Evolutionary conservation across 2,113 vertebrate species (phyloP).

Genomic region (Aptenodytes forsteri): DNA sequence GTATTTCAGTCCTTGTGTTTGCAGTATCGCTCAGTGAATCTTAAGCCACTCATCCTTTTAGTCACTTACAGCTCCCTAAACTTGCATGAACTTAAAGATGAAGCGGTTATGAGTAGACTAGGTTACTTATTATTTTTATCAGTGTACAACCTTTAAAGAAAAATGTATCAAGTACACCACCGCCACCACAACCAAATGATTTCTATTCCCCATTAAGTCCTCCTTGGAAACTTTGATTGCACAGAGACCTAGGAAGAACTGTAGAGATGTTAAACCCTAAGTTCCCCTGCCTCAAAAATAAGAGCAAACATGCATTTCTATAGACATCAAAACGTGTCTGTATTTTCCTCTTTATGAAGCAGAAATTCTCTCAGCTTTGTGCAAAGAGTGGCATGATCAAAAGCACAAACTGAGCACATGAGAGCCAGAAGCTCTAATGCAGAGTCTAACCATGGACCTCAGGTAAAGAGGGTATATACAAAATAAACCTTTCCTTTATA

Average conservation of each 20-base stretch:
- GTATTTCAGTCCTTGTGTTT: slow-evolving; percentile 71
- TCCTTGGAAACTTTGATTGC: slow-evolving; percentile 48
- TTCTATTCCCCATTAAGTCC: slow-evolving; percentile 50
- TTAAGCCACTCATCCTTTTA: slow-evolving; percentile 63
- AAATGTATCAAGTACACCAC: not conserved
- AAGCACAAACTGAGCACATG: slow-evolving; percentile 25
- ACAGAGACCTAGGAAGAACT: not conserved
- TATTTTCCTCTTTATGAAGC: slow-evolving; percentile 57
- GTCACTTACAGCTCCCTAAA: slow-evolving; percentile 63
- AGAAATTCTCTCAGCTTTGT: slow-evolving; percentile 56
- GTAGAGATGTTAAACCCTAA: slow-evolving; percentile 40
- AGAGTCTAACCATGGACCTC: slow-evolving; percentile 21
- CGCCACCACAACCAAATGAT: slow-evolving; percentile 54
- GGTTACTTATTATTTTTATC: slow-evolving; percentile 37
- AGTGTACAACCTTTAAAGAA: slow-evolving; percentile 36
- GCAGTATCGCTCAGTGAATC: slow-evolving; percentile 67
- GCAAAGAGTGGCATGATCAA: slow-evolving; percentile 57
- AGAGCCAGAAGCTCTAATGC: not conserved
- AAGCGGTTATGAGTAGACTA: slow-evolving; percentile 42
- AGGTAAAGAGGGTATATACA: slow-evolving; percentile 37
- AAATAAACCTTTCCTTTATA: slow-evolving; percentile 45
- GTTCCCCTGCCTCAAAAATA: slow-evolving; percentile 59
- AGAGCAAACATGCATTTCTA: slow-evolving; percentile 57
- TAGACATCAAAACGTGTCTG: slow-evolving; percentile 46
- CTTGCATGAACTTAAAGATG: slow-evolving; percentile 63